phyloP scores from a whole-genome alignment of 1,140 invertebrate species.

The Drosophila azteca region DNA sequence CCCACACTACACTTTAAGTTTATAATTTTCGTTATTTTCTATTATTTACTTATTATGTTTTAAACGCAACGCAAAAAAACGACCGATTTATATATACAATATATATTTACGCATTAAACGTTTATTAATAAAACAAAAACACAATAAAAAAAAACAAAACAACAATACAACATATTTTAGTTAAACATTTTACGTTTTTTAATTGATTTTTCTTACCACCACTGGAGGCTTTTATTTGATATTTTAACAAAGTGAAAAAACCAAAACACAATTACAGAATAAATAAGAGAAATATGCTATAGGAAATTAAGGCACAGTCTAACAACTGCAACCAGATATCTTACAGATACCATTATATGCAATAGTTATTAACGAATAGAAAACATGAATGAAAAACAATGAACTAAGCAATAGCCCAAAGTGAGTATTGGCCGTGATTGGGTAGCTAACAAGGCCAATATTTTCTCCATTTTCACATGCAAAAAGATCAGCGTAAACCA shows the following conservation, averaged over 20 bases:
- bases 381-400: slow-evolving; percentile 47
- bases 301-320: slow-evolving; percentile 65
- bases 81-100: slow-evolving; percentile 60
- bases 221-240: slow-evolving; percentile 61
- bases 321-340: slow-evolving; percentile 61
- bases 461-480: slow-evolving; percentile 83
- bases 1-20: slow-evolving; percentile 59
- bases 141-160: slow-evolving; percentile 48
- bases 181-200: slow-evolving; percentile 55
- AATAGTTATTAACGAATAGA: slow-evolving; percentile 65
- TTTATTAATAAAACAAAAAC: slow-evolving; percentile 72
- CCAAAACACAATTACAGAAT: slow-evolving; percentile 19
- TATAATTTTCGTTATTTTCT: slow-evolving; percentile 76
- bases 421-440: slow-evolving; percentile 73
- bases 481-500: slow-evolving; percentile 48
- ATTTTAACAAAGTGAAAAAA: slow-evolving; percentile 19
- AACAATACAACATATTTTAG: slow-evolving; percentile 62
- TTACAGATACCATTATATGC: slow-evolving; percentile 57
- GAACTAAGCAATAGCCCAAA: slow-evolving; percentile 79
- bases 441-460: slow-evolving; percentile 61
- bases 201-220: slow-evolving; percentile 31
- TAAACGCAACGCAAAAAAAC: slow-evolving; percentile 55
- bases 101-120: slow-evolving; percentile 75
- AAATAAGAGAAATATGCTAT: slow-evolving; percentile 41
- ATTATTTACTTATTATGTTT: slow-evolving; percentile 81